Conservation (phyloP, 2,113 vertebrate species). For the Ceyx margarethae region DNA sequence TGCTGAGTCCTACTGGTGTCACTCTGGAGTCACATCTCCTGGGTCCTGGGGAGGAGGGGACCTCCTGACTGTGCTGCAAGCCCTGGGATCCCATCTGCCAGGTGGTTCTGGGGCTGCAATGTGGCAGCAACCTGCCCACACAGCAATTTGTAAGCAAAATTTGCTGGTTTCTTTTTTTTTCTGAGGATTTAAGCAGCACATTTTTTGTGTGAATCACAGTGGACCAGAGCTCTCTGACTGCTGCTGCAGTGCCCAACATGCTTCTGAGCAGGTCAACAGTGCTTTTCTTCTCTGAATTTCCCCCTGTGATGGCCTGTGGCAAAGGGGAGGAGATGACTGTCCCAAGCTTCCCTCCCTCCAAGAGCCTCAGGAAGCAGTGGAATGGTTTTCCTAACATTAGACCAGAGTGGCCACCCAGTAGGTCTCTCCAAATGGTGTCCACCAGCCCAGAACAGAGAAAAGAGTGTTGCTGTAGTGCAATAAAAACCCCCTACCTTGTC, state of each 20-base stretch:
- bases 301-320: background rate
- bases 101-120: background rate
- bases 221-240: background rate
- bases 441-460: background rate
- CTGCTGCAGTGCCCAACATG: background rate
- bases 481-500: background rate
- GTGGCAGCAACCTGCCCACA: background rate
- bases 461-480: background rate
- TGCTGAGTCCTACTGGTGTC: background rate
- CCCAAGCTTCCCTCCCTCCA: background rate
- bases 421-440: background rate
- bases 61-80: accelerated
- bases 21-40: background rate
- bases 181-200: background rate
- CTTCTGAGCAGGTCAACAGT: background rate
- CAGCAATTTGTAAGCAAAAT: background rate
- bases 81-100: background rate
- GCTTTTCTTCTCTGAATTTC: background rate
- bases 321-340: background rate
- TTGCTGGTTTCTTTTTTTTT: background rate
- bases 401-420: background rate
- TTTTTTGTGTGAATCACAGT: background rate
- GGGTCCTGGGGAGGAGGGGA: background rate
- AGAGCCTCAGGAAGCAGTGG: background rate
- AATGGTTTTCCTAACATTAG: background rate